These are phyloP conservation scores for Oasisia sp. DNA, from an alignment of 2,888 invertebrate genomes.

Conservation along the genomic window DNA sequence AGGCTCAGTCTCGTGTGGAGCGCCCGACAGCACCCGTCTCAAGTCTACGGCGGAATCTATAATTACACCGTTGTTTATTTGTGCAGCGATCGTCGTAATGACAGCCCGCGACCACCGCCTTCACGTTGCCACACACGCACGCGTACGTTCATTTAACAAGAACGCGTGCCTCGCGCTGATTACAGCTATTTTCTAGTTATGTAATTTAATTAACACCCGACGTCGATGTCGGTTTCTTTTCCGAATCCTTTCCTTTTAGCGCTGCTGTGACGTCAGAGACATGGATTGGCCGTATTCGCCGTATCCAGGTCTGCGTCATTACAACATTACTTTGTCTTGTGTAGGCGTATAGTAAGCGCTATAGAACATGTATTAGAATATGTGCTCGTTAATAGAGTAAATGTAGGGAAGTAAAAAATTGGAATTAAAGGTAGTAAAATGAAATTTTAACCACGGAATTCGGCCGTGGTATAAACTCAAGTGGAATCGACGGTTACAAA, in stretches of 20 bases:
- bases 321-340: not conserved
- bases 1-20: not conserved
- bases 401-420: no score
- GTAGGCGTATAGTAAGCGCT: not conserved
- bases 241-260: no score
- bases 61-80: conserved; percentile 7
- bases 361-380: no score
- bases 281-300: not conserved
- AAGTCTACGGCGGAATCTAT: not conserved
- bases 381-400: no score
- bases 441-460: not conserved
- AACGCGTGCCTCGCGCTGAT: not conserved
- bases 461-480: not conserved
- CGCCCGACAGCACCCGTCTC: not conserved
- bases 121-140: not conserved
- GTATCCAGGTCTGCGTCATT: not conserved
- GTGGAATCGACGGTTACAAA: not conserved
- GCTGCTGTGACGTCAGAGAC: not conserved
- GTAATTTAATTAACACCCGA: not conserved
- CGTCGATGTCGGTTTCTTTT: not conserved
- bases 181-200: not conserved
- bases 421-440: no score
- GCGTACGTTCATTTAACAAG: not conserved
- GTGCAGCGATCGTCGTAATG: not conserved
- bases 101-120: not conserved